Evolutionary conservation across 2,113 vertebrate genomes (phyloP).

Genomic region (Poecile atricapillus): DNA sequence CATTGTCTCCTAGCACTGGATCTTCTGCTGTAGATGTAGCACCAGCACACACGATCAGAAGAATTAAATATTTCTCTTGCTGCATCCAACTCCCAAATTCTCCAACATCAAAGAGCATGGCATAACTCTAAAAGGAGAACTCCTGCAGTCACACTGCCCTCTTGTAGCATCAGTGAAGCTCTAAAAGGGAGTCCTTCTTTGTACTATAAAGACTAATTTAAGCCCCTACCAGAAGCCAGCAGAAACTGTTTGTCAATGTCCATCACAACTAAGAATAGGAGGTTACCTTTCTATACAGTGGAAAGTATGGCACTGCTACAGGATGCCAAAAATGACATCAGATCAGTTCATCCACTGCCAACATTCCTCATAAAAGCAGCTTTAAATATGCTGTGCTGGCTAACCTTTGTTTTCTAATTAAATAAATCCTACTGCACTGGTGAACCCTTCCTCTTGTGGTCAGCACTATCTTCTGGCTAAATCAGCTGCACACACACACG

Average conservation of each 20-base stretch:
- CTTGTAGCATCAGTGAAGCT: not conserved
- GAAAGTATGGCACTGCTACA: conserved; percentile 26
- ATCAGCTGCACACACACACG: not conserved
- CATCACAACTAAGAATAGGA: conserved; percentile 55
- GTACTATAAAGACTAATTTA: not conserved
- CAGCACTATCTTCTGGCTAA: conserved; percentile 31
- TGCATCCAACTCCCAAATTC: not conserved
- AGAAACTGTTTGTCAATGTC: conserved; percentile 1
- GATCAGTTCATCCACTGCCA: conserved; percentile 31
- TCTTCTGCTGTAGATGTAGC: not conserved
- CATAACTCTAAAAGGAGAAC: not conserved
- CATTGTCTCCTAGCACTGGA: not conserved
- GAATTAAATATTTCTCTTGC: not conserved
- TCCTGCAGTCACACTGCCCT: not conserved
- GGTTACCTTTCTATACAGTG: conserved; percentile 14
- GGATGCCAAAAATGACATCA: conserved; percentile 54
- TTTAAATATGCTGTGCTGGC: conserved; percentile 44
- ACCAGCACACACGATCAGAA: not conserved
- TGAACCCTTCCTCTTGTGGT: conserved; percentile 49
- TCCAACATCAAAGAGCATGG: not conserved
- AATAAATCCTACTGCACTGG: conserved; percentile 34
- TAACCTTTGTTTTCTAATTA: conserved; percentile 57
- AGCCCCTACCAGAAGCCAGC: not conserved
- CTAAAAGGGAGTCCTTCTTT: not conserved
- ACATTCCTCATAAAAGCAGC: conserved; percentile 44